These are phyloP conservation scores for Neodon shergylaensis DNA, from an alignment of 2,113 vertebrate genomes.

Conservation along the genomic window DNA sequence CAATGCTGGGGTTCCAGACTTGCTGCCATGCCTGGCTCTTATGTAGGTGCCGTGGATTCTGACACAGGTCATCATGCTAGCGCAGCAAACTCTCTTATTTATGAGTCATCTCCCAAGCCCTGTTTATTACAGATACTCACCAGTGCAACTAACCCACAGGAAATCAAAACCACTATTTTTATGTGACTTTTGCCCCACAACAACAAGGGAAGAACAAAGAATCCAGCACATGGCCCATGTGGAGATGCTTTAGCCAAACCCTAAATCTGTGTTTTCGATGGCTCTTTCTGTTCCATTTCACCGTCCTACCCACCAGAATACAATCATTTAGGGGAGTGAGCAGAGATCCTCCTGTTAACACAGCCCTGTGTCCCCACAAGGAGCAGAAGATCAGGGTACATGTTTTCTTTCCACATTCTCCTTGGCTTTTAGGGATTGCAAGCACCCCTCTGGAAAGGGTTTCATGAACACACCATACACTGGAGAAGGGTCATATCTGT, in stretches of 20 bases:
- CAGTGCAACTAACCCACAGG: constrained; percentile 50
- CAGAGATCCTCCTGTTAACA: not conserved
- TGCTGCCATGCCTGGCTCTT: not conserved
- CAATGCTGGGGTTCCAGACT: not conserved
- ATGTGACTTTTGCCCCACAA: constrained; percentile 27
- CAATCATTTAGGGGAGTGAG: not conserved
- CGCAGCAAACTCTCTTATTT: not conserved
- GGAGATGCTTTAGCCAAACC: constrained; percentile 1
- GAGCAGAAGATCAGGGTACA: not conserved
- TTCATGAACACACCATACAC: constrained; percentile 30
- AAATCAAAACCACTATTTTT: constrained; percentile 62
- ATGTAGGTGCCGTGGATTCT: not conserved
- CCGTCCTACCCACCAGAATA: not conserved
- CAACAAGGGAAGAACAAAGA: not conserved
- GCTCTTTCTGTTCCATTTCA: not conserved
- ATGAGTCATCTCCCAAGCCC: not conserved
- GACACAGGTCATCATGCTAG: not conserved
- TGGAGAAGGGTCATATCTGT: not conserved
- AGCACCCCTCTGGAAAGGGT: not conserved
- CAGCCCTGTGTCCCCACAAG: not conserved
- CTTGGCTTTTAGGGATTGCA: not conserved
- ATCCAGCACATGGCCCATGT: not conserved
- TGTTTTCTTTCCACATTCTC: constrained; percentile 32
- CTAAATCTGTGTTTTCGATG: not conserved
- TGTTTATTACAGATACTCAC: not conserved